A percentile compares a stretch with the other conserved stretches of the same genome.
These are phyloP conservation scores for Falco rusticolus DNA, from an alignment of 2,797 vertebrate genomes.

Conservation along the genomic window DNA sequence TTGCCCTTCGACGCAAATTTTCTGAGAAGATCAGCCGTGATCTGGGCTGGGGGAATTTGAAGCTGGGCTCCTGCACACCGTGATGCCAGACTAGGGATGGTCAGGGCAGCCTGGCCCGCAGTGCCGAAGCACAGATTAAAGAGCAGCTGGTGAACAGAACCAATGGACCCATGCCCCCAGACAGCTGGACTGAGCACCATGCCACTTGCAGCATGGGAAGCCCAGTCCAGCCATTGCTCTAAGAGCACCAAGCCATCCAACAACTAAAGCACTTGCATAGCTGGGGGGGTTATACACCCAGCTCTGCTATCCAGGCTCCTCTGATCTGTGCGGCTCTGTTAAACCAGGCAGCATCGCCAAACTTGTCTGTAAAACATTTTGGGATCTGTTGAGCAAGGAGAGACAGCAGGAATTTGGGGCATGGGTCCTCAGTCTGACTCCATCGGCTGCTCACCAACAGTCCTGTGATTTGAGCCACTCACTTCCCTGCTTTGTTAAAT, in stretches of 20 bases:
- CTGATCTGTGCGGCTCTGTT: not conserved
- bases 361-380: not conserved
- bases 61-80: not conserved
- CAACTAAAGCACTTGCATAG: not conserved
- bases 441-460: not conserved
- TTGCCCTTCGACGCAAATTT: not conserved
- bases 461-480: not conserved
- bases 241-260: not conserved
- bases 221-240: not conserved
- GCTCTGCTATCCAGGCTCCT: not conserved
- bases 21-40: not conserved
- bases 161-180: not conserved
- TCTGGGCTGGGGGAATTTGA: not conserved
- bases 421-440: not conserved
- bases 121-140: not conserved
- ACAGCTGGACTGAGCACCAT: not conserved
- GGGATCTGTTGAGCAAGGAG: not conserved
- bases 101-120: not conserved
- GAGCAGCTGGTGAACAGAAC: not conserved
- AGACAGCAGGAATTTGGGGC: not conserved
- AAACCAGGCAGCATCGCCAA: not conserved
- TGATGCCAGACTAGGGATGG: not conserved
- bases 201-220: fast-evolving
- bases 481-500: not conserved
- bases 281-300: not conserved